Percentiles rank a stretch among this genome's conserved stretches.
phyloP scores from a whole-genome alignment of 1,140 invertebrate species.

The Frieseomelitta varia region DNA sequence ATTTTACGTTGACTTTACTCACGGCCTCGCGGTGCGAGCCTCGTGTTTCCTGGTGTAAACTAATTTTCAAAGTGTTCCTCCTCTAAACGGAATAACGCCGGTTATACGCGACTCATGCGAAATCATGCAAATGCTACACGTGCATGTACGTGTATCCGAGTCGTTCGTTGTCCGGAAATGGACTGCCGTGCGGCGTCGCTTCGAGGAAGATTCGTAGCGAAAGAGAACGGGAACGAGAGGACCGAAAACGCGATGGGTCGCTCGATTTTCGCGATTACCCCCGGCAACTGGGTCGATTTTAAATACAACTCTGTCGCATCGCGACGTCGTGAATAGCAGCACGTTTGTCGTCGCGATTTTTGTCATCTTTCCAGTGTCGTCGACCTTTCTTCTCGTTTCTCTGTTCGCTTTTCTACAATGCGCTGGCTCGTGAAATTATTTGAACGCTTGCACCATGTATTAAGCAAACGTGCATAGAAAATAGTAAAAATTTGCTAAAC shows the following conservation, averaged over 20 bases:
- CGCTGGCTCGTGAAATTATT: neutral
- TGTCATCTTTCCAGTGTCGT: conserved; percentile 33
- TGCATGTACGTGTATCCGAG: conserved; percentile 35
- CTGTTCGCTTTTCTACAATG: neutral
- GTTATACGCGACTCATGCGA: conserved; percentile 15
- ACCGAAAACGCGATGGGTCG: conserved; percentile 24
- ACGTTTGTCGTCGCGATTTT: conserved; percentile 41
- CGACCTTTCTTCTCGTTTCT: conserved; percentile 5
- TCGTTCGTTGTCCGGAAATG: conserved; percentile 24
- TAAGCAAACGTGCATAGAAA: neutral
- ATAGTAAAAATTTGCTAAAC: too few species aligned
- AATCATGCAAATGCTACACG: conserved; percentile 53
- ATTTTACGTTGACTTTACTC: neutral
- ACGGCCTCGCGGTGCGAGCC: neutral
- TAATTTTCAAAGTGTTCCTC: neutral
- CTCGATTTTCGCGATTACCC: conserved; percentile 48
- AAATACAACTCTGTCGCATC: conserved; percentile 64
- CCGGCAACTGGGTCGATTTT: conserved; percentile 63
- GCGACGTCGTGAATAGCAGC: conserved; percentile 69
- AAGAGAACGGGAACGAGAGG: conserved; percentile 21
- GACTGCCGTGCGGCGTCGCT: neutral
- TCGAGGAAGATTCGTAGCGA: neutral
- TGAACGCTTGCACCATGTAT: neutral
- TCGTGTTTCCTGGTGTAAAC: neutral
- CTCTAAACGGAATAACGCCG: conserved; percentile 21